Percentiles rank a stretch among this genome's conserved stretches.
phyloP scores from a whole-genome alignment of 2,113 vertebrate species.

The Amazona vittata region DNA sequence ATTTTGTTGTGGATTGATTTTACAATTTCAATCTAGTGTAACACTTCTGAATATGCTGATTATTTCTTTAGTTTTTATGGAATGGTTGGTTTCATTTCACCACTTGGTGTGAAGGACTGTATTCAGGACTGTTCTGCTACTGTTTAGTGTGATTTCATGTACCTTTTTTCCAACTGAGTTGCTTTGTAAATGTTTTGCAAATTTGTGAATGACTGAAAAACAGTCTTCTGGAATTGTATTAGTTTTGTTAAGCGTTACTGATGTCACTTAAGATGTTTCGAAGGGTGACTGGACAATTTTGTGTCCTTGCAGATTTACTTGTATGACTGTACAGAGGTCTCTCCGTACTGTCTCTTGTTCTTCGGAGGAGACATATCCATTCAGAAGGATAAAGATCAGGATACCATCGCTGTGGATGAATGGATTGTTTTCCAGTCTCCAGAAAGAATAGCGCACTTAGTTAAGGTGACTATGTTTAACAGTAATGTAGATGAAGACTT shows the following conservation, averaged over 20 bases:
- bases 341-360: conserved; percentile 96
- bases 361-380: conserved; percentile 97
- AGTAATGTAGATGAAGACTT: background rate
- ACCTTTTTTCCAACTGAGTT: background rate
- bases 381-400: conserved; percentile 92
- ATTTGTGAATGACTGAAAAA: background rate
- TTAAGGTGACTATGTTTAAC: conserved; percentile 81
- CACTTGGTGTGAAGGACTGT: background rate
- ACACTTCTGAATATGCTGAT: background rate
- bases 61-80: background rate
- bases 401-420: conserved; percentile 93
- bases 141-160: background rate
- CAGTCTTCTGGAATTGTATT: background rate
- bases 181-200: background rate
- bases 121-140: background rate
- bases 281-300: background rate
- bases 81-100: background rate
- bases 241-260: background rate
- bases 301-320: conserved; percentile 87
- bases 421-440: conserved; percentile 98
- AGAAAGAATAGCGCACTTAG: conserved; percentile 90
- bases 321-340: conserved; percentile 97
- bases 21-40: fast-evolving
- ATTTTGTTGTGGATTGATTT: background rate
- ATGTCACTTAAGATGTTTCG: background rate